Evolutionary conservation across 2,888 invertebrate genomes (phyloP), one percentile per base, ranked within the genome.

Genomic region (Pseudanteris insignis): DNA sequence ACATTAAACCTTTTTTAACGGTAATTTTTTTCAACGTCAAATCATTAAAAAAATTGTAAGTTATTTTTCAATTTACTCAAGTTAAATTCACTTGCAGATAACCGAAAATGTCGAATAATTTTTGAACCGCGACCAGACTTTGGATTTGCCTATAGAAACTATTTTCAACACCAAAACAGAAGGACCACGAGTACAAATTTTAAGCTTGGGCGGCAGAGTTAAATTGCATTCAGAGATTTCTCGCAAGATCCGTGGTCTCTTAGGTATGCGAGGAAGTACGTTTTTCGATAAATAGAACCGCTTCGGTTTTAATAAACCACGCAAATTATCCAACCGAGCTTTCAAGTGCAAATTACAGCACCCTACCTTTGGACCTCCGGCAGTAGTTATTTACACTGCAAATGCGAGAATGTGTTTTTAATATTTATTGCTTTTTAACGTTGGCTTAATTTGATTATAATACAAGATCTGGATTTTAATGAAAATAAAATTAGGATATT

Each of bases 191-290:
- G 10, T 26, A 30, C 37, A 14, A 46, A 38, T 40, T 40, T 40
- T 38, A 30, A 32, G 21, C 14, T 18, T 10, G 41, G 32, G 14
- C 4, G 9, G 21, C 32, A n/a, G 38, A 15, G 15, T 9, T 18
- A 54, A 43, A 53, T 53, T 44, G 25, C 36, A 36, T 43, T 53
- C 37, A 11, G 15, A 53, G 53, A 53, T 44, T 43, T 37, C 53
- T 43, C 37, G 37, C 10, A 43, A 53, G 44, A 43, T 44, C 29
- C 34, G 9, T 33, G 32, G 25, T 12, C 32, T 28, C 41, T 51
- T 51, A 41, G 32, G 25, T 32, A 38, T 38, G 29, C 37, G 30
- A 11, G 13, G 47, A 50, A 18, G 40, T 50, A 25, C 32, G 33
- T 40, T 50, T 25, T 40, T 40, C 40, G 33, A 38, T 50, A 50